Percentiles rank a stretch among this genome's conserved stretches.
phyloP scores from a whole-genome alignment of 2,888 invertebrate species.

The Polydrusus cervinus region DNA sequence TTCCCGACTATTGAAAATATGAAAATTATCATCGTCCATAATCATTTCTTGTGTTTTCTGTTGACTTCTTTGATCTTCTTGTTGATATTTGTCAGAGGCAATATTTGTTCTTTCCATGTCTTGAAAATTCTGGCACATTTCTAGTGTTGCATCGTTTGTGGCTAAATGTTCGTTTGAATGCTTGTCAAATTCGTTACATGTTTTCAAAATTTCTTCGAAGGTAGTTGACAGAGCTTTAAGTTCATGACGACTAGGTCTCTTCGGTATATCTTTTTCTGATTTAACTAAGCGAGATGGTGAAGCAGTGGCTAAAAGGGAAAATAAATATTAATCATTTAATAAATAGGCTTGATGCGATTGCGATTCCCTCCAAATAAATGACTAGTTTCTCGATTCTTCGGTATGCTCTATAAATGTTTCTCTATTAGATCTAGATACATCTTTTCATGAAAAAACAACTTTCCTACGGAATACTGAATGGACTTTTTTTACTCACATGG shows the following conservation, averaged over 20 bases:
- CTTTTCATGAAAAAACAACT: no score
- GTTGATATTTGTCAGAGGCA: neutral
- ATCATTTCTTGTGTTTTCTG: neutral
- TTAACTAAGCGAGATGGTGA: slow-evolving; percentile 34
- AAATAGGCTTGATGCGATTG: no score
- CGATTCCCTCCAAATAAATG: no score
- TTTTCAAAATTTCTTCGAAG: slow-evolving; percentile 44
- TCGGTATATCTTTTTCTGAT: slow-evolving; percentile 34
- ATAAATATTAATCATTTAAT: no score
- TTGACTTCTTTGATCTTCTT: slow-evolving; percentile 23
- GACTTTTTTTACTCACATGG: slow-evolving; percentile 5
- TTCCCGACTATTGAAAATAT: slow-evolving; percentile 1
- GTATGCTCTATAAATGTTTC: no score
- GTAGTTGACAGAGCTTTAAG: slow-evolving; percentile 25
- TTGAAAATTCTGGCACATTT: neutral
- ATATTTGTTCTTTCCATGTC: neutral
- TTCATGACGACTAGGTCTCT: slow-evolving; percentile 5
- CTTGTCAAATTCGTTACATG: slow-evolving; percentile 39
- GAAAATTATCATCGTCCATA: neutral
- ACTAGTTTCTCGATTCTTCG: no score
- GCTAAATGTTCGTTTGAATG: slow-evolving; percentile 32
- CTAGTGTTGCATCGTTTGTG: slow-evolving; percentile 23
- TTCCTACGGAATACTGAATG: no score
- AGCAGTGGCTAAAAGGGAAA: slow-evolving; percentile 19
- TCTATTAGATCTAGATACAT: no score